These are phyloP conservation scores for Diachasmimorpha longicaudata DNA, from an alignment of 1,140 invertebrate species.

Conservation along the genomic window DNA sequence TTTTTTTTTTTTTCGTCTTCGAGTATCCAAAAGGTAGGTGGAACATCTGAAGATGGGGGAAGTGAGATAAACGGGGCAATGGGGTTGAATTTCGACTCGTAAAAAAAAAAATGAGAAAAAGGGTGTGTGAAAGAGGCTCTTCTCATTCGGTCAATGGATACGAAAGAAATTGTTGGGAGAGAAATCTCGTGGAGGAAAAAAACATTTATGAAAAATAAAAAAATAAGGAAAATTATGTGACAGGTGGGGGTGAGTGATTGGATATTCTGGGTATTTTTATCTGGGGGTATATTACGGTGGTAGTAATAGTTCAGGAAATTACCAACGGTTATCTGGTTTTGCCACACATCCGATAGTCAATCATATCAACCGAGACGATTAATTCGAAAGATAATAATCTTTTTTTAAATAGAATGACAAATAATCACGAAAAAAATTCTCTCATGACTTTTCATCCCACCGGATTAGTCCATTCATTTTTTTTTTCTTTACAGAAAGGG, in stretches of 20 bases:
- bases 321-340: too few relatives aligned
- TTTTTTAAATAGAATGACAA: too few relatives aligned
- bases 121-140: background rate
- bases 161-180: background rate
- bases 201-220: too few relatives aligned
- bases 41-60: background rate
- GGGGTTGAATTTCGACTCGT: conserved; percentile 1
- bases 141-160: background rate
- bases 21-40: background rate
- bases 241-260: too few relatives aligned
- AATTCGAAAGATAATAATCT: too few relatives aligned
- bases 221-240: too few relatives aligned
- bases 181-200: background rate
- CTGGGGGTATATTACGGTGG: too few relatives aligned
- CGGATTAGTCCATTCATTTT: background rate
- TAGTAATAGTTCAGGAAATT: too few relatives aligned
- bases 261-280: too few relatives aligned
- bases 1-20: background rate
- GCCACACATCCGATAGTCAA: too few relatives aligned
- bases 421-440: background rate
- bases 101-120: background rate
- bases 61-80: background rate
- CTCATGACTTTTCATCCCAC: background rate
- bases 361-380: too few relatives aligned
- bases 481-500: background rate